Percentiles rank a stretch among this genome's conserved stretches.
These are phyloP conservation scores for Cheiracanthium punctorium DNA, from an alignment of 2,888 invertebrate species.

Conservation along the genomic window DNA sequence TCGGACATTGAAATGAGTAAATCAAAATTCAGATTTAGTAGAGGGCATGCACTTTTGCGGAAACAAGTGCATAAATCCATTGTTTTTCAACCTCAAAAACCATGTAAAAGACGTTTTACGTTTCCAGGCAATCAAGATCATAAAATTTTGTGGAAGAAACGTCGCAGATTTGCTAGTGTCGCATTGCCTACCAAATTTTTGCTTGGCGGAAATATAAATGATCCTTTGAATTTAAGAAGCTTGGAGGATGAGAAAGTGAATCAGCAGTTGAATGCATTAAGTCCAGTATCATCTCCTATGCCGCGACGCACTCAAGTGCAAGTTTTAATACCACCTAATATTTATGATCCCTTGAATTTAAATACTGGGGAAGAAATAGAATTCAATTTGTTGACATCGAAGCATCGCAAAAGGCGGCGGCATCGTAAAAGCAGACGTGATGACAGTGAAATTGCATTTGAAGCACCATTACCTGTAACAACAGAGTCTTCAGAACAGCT, in stretches of 20 bases:
- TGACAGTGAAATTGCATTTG: constrained; percentile 11
- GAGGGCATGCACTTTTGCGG: constrained; percentile 26
- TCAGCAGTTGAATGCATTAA: constrained; percentile 79
- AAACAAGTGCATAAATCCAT: constrained; percentile 25
- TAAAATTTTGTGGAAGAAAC: constrained; percentile 78
- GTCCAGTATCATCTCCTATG: constrained; percentile 93
- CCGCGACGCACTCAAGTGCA: constrained; percentile 84
- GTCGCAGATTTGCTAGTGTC: constrained; percentile 82
- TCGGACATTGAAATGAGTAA: constrained; percentile 21
- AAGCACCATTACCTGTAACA: not conserved
- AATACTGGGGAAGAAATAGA: constrained; percentile 75
- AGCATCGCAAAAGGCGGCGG: constrained; percentile 72
- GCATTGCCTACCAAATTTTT: constrained; percentile 95
- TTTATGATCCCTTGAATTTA: constrained; percentile 92
- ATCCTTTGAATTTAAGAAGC: constrained; percentile 94
- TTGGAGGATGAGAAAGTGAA: constrained; percentile 79
- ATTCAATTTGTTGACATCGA: constrained; percentile 71
- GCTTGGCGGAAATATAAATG: constrained; percentile 94
- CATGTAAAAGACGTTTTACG: constrained; percentile 40
- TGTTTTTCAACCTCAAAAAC: constrained; percentile 18
- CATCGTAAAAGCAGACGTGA: constrained; percentile 73
- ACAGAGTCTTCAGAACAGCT: not conserved
- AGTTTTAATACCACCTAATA: constrained; percentile 93
- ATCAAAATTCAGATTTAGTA: constrained; percentile 10
- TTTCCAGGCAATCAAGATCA: constrained; percentile 50